Evolutionary conservation across 1,140 invertebrate species (phyloP).

Genomic region (Magallana angulata): DNA sequence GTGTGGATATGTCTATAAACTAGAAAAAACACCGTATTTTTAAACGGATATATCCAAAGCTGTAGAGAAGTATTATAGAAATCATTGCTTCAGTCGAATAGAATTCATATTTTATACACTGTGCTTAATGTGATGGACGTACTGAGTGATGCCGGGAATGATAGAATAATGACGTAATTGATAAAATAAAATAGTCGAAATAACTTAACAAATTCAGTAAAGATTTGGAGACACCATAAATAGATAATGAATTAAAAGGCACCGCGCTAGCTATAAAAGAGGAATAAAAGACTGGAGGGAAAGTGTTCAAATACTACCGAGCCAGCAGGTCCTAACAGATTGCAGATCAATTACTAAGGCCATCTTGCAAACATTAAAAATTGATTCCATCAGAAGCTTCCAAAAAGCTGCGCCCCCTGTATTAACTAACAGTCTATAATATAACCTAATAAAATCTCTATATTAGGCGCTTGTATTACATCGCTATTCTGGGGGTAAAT

Average conservation of each 20-base stretch:
- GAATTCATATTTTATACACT: too few species aligned
- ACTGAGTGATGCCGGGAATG: too few species aligned
- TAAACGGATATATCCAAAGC: too few species aligned
- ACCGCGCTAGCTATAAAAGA: neutral
- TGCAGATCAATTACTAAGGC: slow-evolving; percentile 8
- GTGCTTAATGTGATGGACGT: too few species aligned
- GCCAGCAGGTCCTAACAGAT: neutral
- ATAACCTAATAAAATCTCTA: slow-evolving; percentile 28
- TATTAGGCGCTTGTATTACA: neutral
- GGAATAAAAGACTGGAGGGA: neutral
- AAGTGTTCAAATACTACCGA: slow-evolving; percentile 14
- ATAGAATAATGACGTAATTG: too few species aligned
- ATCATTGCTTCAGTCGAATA: too few species aligned
- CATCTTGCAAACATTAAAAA: slow-evolving; percentile 31
- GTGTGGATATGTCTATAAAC: too few species aligned
- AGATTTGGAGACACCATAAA: too few species aligned
- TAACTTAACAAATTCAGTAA: too few species aligned
- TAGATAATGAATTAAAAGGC: neutral
- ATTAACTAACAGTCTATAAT: slow-evolving; percentile 20
- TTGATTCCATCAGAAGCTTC: neutral
- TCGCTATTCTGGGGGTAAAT: neutral
- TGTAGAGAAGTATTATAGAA: too few species aligned
- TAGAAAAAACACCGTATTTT: too few species aligned
- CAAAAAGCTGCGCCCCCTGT: slow-evolving; percentile 1
- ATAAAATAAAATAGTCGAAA: too few species aligned